Evolutionary conservation across 2,113 vertebrate genomes (phyloP), one percentile per base, ranked within the genome.

Genomic region (Poeciliopsis turrubarensis): DNA sequence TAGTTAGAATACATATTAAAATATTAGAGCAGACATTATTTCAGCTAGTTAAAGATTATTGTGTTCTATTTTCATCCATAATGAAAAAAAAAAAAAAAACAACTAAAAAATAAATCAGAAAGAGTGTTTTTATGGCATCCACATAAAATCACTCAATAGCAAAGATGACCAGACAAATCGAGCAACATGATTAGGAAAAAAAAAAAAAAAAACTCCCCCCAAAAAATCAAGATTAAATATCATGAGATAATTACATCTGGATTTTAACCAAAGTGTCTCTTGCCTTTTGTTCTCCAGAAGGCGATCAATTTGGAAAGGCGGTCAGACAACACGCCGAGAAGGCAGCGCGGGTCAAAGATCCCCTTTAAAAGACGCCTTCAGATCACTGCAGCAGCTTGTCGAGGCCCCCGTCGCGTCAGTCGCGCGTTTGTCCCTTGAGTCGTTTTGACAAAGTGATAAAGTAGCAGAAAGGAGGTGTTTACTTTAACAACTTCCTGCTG

Each of bases 271-370:
- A 62, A 19, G 1, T 11, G 25, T 32, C 78, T 41, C 85, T 92
- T 57, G 91, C 91, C 88, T 87, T 85, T 76, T 63, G 81, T 73
- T 87, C 86, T 15, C 74, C 77, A 66, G 65, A 32, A 5, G 31
- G 31, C 37, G 60, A 51, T 34, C 63, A 30, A 2, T 0, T n/a
- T 68, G 25, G 39, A 31, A 75, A 8, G 3, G 61, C 19, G 26
- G 63, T 70, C 19, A 62, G 29, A 68, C 22, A 54, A 41, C 13
- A n/a, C 44, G n/a, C 3, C 9, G 8, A 34, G 7, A 14, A 3
- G 10, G 2, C 27, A 4, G 34, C 5, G 60, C 41, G 26, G 27
- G n/a, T 60, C 22, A 0, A 34, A 9, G 11, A 61, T 61, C 57
- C 32, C 60, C 68, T 14, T 37, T 61, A 34, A 47, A 47, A 29